Percentiles rank a stretch among this genome's conserved stretches.
Conservation (phyloP, 1,140 invertebrate species). For the Sycophaga agraensis region DNA sequence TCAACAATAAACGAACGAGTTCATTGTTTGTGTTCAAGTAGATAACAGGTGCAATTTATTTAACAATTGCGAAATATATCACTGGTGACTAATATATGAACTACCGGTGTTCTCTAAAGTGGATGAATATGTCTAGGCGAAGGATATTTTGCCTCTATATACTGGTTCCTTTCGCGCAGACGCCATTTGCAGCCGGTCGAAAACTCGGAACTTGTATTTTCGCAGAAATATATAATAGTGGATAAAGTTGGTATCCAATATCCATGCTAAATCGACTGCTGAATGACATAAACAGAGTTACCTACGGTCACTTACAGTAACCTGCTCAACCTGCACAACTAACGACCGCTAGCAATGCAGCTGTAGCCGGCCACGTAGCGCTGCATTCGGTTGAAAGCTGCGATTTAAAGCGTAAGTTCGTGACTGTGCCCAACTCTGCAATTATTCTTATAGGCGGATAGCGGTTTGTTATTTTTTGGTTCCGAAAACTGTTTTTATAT, state of each 20-base stretch:
- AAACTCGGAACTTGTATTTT: no score
- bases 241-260: no score
- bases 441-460: conserved; percentile 1
- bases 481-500: not conserved
- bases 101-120: not conserved
- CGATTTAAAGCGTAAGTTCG: no score
- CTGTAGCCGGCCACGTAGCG: not conserved
- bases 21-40: not conserved
- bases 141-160: conserved; percentile 8
- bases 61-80: not conserved
- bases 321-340: no score
- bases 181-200: conserved; percentile 25
- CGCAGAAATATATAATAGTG: no score
- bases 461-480: conserved; percentile 23
- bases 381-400: conserved; percentile 10
- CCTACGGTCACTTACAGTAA: not conserved
- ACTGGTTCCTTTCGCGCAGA: conserved; percentile 14
- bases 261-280: no score
- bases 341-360: no score
- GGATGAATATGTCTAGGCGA: no score
- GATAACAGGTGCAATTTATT: not conserved
- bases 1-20: not conserved
- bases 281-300: no score
- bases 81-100: not conserved
- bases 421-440: conserved; percentile 30